Evolutionary conservation across 2,888 invertebrate species (phyloP).

Genomic region (Tineola bisselliella): DNA sequence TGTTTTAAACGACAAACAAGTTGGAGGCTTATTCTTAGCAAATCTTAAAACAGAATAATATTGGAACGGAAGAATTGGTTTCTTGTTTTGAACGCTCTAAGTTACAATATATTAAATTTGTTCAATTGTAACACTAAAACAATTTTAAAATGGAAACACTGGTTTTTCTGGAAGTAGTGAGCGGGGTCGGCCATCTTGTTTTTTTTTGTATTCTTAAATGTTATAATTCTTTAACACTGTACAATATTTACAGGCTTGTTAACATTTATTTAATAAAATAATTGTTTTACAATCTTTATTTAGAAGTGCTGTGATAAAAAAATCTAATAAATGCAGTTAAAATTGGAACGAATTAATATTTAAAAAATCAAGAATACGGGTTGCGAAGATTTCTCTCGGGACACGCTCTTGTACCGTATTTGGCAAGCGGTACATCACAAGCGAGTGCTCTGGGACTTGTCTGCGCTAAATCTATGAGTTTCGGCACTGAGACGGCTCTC

Average conservation of each 20-base stretch:
- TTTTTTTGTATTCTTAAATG: too few relatives aligned
- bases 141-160: too few relatives aligned
- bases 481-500: background rate
- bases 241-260: too few relatives aligned
- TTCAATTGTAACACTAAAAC: too few relatives aligned
- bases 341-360: background rate
- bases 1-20: constrained; percentile 12
- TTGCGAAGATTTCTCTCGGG: background rate
- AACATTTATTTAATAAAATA: too few relatives aligned
- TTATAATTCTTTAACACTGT: too few relatives aligned
- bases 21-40: background rate
- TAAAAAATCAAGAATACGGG: background rate
- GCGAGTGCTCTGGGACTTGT: background rate
- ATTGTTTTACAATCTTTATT: too few relatives aligned
- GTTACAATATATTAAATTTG: too few relatives aligned
- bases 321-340: background rate
- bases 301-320: background rate
- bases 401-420: constrained; percentile 1
- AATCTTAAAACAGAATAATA: background rate
- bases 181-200: too few relatives aligned
- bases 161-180: too few relatives aligned
- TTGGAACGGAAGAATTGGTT: too few relatives aligned
- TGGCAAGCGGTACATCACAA: background rate
- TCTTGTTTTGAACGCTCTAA: too few relatives aligned
- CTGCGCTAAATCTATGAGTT: background rate